phyloP scores from a whole-genome alignment of 2,888 invertebrate genomes.

The Nezara viridula region DNA sequence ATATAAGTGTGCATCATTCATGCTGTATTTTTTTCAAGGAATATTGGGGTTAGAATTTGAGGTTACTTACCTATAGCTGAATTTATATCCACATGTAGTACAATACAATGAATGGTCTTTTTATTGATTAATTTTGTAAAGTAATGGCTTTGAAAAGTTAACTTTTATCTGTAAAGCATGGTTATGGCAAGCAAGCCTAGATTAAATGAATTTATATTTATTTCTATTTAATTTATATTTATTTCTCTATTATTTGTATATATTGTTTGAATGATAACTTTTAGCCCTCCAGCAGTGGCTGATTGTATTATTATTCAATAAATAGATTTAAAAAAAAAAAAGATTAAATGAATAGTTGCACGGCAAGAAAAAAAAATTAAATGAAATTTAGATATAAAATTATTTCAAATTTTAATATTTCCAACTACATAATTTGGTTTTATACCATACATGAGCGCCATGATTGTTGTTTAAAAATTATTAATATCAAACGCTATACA shows the following conservation, averaged over 20 bases:
- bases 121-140: slow-evolving; percentile 43
- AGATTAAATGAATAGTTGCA: slow-evolving; percentile 48
- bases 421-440: background rate
- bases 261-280: too few species aligned
- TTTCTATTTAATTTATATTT: too few species aligned
- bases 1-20: slow-evolving; percentile 8
- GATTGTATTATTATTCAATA: too few species aligned
- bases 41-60: slow-evolving; percentile 9
- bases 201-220: slow-evolving; percentile 36
- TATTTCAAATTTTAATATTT: background rate
- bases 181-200: slow-evolving; percentile 45
- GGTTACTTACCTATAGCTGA: background rate
- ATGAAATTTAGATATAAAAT: background rate
- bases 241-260: too few species aligned
- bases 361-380: background rate
- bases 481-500: background rate
- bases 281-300: too few species aligned
- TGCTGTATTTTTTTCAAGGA: slow-evolving; percentile 9
- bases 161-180: slow-evolving; percentile 46
- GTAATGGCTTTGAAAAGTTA: slow-evolving; percentile 48
- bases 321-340: too few species aligned
- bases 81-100: slow-evolving; percentile 37
- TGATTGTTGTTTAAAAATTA: background rate
- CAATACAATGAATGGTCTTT: slow-evolving; percentile 31
- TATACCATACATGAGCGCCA: background rate